These are phyloP conservation scores for Platycercus adscitus DNA, from an alignment of 2,113 vertebrate species.

Conservation along the genomic window DNA sequence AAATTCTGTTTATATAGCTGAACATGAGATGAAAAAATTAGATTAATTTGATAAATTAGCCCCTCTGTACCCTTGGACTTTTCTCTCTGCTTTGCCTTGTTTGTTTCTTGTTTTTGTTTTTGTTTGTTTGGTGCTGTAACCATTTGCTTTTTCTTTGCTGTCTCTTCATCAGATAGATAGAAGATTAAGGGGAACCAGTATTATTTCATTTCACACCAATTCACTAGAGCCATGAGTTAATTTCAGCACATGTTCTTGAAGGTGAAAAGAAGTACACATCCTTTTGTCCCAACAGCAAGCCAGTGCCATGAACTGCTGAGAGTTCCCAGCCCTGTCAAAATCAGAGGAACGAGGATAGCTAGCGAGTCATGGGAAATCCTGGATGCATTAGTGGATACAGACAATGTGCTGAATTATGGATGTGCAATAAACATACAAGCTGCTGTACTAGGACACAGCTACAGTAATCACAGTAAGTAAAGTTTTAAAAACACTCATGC, in stretches of 20 bases:
- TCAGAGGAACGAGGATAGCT: conserved; percentile 1
- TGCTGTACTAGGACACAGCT: not conserved
- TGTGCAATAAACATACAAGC: conserved; percentile 10
- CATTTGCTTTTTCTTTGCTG: not conserved
- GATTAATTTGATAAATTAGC: conserved; percentile 11
- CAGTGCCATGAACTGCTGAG: not conserved
- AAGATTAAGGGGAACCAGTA: not conserved
- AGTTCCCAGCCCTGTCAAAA: conserved; percentile 53
- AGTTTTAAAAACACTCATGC: conserved; percentile 1
- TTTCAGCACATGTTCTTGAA: conserved; percentile 43
- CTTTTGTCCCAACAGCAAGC: conserved; percentile 33
- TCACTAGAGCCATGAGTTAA: conserved; percentile 49
- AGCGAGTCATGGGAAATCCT: not conserved
- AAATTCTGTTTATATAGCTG: conserved; percentile 36
- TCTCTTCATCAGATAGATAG: not conserved
- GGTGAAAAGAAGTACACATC: conserved; percentile 35
- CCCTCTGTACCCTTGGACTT: not conserved
- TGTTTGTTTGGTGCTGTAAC: not conserved
- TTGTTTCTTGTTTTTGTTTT: not conserved
- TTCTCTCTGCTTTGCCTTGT: not conserved
- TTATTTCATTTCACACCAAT: conserved; percentile 35
- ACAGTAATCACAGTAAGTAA: not conserved
- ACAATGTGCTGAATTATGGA: conserved; percentile 25
- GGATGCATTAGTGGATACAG: not conserved
- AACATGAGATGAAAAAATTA: not conserved